Evolutionary conservation across 1,140 invertebrate species (phyloP), one percentile per base, ranked within the genome.

Genomic region (Chymomyza costata): DNA sequence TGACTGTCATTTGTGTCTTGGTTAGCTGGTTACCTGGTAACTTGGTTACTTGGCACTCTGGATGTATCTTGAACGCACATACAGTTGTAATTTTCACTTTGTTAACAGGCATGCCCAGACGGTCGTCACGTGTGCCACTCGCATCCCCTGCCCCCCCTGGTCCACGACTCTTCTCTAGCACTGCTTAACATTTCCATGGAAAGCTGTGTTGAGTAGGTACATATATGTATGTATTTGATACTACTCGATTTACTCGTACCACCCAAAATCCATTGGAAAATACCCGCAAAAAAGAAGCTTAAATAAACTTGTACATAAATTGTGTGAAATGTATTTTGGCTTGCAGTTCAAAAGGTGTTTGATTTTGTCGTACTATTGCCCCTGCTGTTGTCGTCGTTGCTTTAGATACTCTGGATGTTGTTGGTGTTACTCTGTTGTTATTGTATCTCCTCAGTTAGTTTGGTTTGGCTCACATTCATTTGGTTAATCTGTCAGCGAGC

Each of bases 231-330:
- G 5, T 28, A 28, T 10, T 6, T 6, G 10, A 28, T 28, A 10
- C 25, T 5, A 5, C 10, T 10, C 25, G 5, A 28, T 28, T 28
- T 5, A 34, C 31, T 41, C 56, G 38, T 38, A 66, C 73, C 73
- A 78, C 73, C 73, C 73, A 80, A 78, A 80, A 73, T 2, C 5
- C 7, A 39, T 46, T 67, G 73, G 63, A 67, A 80, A 78, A 78
- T 80, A 60, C 21, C 3, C 21, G 21, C 21, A 5, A 25, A n/a
- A n/a, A 25, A 71, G 54, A 66, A 71, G 71, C 73, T 73, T 63
- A 78, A 78, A 78, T 80, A 78, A 80, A 78, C 73, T 78, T 78
- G 73, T 80, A 71, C 73, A 80, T 80, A 78, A 78, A 78, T 80
- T 78, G 73, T 78, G 71, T 78, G 66, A 78, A 78, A 78, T 78